These are phyloP conservation scores for Nannoperca obscura DNA, from an alignment of 2,797 vertebrate genomes.

Conservation along the genomic window DNA sequence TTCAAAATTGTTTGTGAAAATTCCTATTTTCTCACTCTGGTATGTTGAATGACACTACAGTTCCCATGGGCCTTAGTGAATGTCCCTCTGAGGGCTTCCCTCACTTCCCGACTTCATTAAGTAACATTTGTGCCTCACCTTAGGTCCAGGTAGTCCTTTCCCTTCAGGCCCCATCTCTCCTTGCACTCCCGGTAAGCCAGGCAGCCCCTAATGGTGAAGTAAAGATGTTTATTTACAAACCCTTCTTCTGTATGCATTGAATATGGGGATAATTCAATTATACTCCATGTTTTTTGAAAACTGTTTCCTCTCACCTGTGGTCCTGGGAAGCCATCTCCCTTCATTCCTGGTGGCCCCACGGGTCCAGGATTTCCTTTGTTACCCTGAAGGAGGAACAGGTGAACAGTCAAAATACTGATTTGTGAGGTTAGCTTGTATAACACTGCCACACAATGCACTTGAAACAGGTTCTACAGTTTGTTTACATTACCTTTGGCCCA, in stretches of 20 bases:
- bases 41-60: neutral
- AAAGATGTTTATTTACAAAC: neutral
- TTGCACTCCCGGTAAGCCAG: conserved; percentile 83
- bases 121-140: conserved; percentile 77
- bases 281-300: neutral
- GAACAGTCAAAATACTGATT: neutral
- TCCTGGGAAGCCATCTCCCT: conserved; percentile 87
- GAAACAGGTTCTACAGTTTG: no score
- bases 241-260: neutral
- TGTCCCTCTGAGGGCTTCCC: neutral
- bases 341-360: conserved; percentile 82
- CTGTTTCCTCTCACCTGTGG: conserved; percentile 79
- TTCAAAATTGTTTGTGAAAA: neutral
- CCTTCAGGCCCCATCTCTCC: conserved; percentile 88
- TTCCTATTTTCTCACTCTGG: neutral
- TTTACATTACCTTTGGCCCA: conserved; percentile 86
- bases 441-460: neutral
- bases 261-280: neutral
- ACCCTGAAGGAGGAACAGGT: conserved; percentile 80
- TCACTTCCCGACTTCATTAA: neutral
- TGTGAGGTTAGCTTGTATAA: neutral
- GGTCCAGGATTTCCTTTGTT: conserved; percentile 82
- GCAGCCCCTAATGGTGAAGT: conserved; percentile 81
- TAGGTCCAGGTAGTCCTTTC: conserved; percentile 86
- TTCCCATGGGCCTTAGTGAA: neutral